phyloP scores from a whole-genome alignment of 2,888 invertebrate species.

The Tenthredo scrophulariae region DNA sequence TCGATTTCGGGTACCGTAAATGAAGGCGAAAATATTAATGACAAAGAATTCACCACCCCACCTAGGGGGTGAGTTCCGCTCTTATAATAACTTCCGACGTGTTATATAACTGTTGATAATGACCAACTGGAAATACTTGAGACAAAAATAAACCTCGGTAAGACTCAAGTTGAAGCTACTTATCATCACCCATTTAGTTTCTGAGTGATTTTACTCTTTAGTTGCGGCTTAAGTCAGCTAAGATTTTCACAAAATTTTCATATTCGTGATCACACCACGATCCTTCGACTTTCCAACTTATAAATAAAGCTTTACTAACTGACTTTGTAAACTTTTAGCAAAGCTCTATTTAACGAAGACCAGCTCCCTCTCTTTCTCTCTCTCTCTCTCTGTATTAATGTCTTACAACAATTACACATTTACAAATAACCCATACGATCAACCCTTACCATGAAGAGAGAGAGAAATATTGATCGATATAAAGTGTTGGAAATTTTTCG shows the following conservation, averaged over 20 bases:
- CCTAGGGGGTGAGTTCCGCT: background rate
- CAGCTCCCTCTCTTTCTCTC: background rate
- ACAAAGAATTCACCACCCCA: background rate
- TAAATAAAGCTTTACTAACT: background rate
- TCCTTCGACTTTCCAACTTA: background rate
- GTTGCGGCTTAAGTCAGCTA: background rate
- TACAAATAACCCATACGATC: background rate
- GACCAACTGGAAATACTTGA: background rate
- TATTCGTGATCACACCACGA: background rate
- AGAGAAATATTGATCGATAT: background rate
- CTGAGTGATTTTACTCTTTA: background rate
- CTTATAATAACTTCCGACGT: background rate
- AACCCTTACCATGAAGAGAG: background rate
- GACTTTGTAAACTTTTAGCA: background rate
- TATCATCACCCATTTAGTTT: constrained; percentile 6
- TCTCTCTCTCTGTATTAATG: background rate
- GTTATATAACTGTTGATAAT: background rate
- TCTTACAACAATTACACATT: background rate
- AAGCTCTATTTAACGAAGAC: constrained; percentile 1
- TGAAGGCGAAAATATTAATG: background rate
- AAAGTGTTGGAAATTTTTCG: background rate
- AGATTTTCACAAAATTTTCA: background rate
- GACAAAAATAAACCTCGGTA: constrained; percentile 6
- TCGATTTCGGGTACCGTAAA: background rate
- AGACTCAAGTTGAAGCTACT: constrained; percentile 10